Evolutionary conservation across 2,113 vertebrate species (phyloP).

Genomic region (Ellobius talpinus): DNA sequence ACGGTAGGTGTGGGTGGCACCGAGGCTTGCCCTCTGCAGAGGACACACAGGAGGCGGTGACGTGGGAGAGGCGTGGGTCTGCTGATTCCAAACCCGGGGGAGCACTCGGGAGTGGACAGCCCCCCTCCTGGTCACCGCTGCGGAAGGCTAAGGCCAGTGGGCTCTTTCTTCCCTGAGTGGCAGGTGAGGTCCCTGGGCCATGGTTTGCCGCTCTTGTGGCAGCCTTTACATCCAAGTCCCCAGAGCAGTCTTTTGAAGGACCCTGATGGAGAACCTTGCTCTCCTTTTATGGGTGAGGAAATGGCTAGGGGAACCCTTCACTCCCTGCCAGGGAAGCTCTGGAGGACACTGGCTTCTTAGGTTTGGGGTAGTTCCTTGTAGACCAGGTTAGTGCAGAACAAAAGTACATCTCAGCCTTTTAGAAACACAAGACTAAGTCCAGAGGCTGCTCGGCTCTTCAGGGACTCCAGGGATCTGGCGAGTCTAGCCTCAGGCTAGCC

Average conservation of each 20-base stretch:
- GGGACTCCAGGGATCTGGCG: not conserved
- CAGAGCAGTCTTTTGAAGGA: not conserved
- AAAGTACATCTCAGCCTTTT: not conserved
- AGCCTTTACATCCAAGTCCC: not conserved
- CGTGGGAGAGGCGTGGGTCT: fast-evolving
- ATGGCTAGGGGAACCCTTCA: not conserved
- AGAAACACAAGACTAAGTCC: not conserved
- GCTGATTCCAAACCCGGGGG: not conserved
- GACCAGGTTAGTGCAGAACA: not conserved
- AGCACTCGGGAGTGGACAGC: fast-evolving
- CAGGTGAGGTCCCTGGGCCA: not conserved
- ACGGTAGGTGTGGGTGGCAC: not conserved
- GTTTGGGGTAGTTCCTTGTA: not conserved
- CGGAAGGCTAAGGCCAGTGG: not conserved
- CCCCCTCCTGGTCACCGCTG: fast-evolving
- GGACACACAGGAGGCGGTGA: not conserved
- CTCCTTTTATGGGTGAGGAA: not conserved
- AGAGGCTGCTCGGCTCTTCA: not conserved
- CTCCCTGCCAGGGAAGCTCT: too few relatives aligned
- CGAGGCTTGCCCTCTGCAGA: not conserved
- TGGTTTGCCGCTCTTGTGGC: not conserved
- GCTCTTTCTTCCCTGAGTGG: conserved; percentile 65
- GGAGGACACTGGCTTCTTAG: not conserved
- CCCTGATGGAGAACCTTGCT: fast-evolving
- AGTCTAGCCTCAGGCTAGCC: too few relatives aligned